phyloP scores from a whole-genome alignment of 1,140 invertebrate species.

The Drosophila kepulauana region DNA sequence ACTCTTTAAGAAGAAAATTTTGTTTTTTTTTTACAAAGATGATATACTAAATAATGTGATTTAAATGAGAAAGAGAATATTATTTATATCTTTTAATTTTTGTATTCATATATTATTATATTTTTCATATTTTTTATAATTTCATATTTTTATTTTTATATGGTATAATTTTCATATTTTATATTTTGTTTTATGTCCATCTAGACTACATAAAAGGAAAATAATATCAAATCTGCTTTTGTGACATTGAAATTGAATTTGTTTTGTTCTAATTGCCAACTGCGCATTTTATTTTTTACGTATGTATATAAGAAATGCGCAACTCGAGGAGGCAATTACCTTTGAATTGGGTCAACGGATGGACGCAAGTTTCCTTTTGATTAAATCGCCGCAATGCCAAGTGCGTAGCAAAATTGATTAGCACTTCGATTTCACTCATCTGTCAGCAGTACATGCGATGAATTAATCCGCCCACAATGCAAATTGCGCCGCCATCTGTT shows the following conservation, averaged over 20 bases:
- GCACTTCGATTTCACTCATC: conserved; percentile 20
- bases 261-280: conserved; percentile 4
- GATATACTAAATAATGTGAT: too few species aligned
- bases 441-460: conserved; percentile 52
- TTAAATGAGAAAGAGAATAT: too few species aligned
- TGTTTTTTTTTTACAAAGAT: too few species aligned
- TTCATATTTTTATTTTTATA: too few species aligned
- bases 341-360: not conserved
- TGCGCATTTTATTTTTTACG: not conserved
- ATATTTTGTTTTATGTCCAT: not conserved
- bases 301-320: not conserved
- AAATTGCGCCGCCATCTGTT: conserved; percentile 49
- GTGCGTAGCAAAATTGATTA: conserved; percentile 36
- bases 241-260: not conserved
- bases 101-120: too few species aligned
- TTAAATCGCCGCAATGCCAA: not conserved
- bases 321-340: not conserved
- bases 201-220: too few species aligned
- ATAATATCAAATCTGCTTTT: too few species aligned
- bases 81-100: too few species aligned
- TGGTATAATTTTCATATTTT: too few species aligned
- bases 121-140: too few species aligned
- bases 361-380: not conserved
- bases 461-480: conserved; percentile 67
- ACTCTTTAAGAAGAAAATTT: too few species aligned